Evolutionary conservation across 2,113 vertebrate species (phyloP).

Genomic region (Synchiropus splendidus): DNA sequence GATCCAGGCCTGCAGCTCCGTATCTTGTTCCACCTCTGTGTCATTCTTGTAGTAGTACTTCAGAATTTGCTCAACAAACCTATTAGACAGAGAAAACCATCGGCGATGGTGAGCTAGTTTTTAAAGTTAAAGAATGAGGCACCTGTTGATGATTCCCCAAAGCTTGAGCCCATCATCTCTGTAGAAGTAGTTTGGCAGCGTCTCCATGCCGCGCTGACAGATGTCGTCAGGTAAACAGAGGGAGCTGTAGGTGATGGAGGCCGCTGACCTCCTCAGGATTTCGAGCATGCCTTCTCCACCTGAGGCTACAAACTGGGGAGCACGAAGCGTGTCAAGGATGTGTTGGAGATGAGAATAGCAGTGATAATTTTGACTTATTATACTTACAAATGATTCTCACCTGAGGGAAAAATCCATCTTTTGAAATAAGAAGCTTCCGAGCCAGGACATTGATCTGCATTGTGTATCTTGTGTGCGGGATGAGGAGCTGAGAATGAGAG

Average conservation of each 20-base stretch:
- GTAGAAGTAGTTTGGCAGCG: slow-evolving; percentile 67
- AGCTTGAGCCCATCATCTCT: slow-evolving; percentile 69
- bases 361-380: background rate
- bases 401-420: slow-evolving; percentile 23
- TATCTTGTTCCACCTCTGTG: slow-evolving; percentile 43
- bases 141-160: slow-evolving; percentile 69
- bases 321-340: background rate
- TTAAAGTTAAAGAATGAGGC: no score
- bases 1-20: slow-evolving; percentile 72
- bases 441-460: slow-evolving; percentile 53
- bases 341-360: background rate
- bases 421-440: slow-evolving; percentile 28
- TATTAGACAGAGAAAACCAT: slow-evolving; percentile 29
- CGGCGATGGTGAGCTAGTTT: no score
- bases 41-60: slow-evolving; percentile 47
- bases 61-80: slow-evolving; percentile 55
- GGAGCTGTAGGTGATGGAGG: slow-evolving; percentile 56
- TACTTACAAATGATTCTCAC: slow-evolving; percentile 27
- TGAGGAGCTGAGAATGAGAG: no score
- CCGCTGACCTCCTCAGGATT: slow-evolving; percentile 31
- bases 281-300: slow-evolving; percentile 24
- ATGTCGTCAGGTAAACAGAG: slow-evolving; percentile 71
- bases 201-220: slow-evolving; percentile 41
- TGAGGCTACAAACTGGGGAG: slow-evolving; percentile 30
- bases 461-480: slow-evolving; percentile 30